Evolutionary conservation across 2,113 vertebrate genomes (phyloP).

Genomic region (Ciconia stormi): DNA sequence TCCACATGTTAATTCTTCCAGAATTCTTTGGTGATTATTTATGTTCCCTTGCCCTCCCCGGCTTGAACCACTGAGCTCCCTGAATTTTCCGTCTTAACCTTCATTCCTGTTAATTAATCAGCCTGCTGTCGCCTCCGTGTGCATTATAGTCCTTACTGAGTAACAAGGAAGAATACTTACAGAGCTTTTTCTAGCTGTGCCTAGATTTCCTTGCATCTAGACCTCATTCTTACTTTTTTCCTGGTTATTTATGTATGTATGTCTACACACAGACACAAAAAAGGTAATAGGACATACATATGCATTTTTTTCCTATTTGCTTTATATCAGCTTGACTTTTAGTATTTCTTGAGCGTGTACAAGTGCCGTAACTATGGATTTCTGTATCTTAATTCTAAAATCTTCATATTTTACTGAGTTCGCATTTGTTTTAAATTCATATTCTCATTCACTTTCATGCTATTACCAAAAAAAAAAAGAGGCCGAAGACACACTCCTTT

Average conservation of each 20-base stretch:
- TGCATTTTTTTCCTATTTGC: neutral
- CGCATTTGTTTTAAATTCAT: neutral
- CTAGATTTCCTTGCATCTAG: neutral
- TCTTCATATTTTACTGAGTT: neutral
- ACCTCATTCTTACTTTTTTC: neutral
- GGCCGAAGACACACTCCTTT: neutral
- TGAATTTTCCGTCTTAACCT: slow-evolving; percentile 46
- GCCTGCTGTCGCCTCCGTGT: neutral
- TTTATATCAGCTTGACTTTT: neutral
- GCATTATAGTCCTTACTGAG: neutral
- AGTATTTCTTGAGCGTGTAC: neutral
- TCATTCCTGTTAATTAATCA: slow-evolving; percentile 38
- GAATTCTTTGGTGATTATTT: slow-evolving; percentile 37
- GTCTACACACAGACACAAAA: neutral
- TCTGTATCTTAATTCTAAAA: neutral
- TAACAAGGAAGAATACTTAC: neutral
- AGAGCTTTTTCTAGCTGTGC: neutral
- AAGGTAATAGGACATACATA: neutral
- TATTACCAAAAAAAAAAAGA: neutral
- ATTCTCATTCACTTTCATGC: neutral
- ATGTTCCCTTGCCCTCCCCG: neutral
- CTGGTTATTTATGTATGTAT: neutral
- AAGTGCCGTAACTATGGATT: neutral
- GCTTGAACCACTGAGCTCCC: slow-evolving; percentile 12
- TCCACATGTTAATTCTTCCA: neutral